Evolutionary conservation across 2,888 invertebrate species (phyloP).

Genomic region (Microctonus brassicae): DNA sequence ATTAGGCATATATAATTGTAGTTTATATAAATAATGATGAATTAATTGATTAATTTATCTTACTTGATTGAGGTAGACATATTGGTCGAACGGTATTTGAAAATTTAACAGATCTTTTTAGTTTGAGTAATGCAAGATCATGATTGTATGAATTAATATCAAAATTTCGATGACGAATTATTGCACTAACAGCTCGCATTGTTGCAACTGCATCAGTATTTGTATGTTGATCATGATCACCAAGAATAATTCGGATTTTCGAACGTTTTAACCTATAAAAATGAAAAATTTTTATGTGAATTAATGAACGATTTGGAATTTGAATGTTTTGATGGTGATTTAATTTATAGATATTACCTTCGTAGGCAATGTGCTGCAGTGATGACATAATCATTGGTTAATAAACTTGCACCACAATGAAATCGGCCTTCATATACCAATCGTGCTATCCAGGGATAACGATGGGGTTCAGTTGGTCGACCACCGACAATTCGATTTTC

Average conservation of each 20-base stretch:
- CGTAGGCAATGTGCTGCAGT: slow-evolving; percentile 90
- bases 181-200: slow-evolving; percentile 84
- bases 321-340: no score
- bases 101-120: slow-evolving; percentile 83
- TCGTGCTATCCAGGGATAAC: slow-evolving; percentile 90
- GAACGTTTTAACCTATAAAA: slow-evolving; percentile 79
- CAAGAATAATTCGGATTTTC: slow-evolving; percentile 85
- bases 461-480: slow-evolving; percentile 83
- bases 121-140: slow-evolving; percentile 83
- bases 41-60: neutral
- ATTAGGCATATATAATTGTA: no score
- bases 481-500: slow-evolving; percentile 91
- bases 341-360: no score
- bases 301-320: no score
- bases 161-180: slow-evolving; percentile 85
- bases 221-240: slow-evolving; percentile 87
- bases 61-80: slow-evolving; percentile 75
- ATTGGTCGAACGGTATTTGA: slow-evolving; percentile 83
- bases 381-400: slow-evolving; percentile 86
- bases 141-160: slow-evolving; percentile 89
- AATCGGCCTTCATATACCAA: slow-evolving; percentile 90
- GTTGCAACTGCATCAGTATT: slow-evolving; percentile 84
- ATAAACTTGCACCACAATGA: slow-evolving; percentile 87
- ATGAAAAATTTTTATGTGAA: slow-evolving; percentile 8
- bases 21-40: neutral